Conservation (phyloP, 2,797 vertebrate species). For the Momotus momota region DNA sequence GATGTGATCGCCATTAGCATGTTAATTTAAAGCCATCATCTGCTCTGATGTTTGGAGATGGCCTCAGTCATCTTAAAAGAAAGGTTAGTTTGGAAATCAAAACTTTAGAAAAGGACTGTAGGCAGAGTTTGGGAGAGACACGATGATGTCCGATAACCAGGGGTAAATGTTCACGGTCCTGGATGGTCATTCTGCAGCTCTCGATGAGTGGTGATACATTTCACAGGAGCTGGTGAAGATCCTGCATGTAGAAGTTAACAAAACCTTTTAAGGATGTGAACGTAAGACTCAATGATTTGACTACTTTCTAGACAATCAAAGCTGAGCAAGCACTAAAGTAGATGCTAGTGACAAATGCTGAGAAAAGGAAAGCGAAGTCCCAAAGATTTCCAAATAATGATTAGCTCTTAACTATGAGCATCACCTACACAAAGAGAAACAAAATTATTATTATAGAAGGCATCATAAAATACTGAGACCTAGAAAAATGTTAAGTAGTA, state of each 20-base stretch:
- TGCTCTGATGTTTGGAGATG: neutral
- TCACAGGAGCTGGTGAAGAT: neutral
- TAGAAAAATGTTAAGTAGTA: neutral
- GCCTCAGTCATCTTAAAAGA: neutral
- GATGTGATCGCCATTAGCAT: neutral
- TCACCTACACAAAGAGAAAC: neutral
- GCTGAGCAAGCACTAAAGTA: neutral
- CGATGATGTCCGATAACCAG: neutral
- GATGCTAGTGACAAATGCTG: neutral
- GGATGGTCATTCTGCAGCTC: neutral
- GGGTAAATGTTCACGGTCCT: neutral
- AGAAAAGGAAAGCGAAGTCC: neutral
- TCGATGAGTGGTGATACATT: neutral
- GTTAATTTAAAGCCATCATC: neutral
- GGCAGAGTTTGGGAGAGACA: neutral
- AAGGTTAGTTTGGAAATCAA: neutral
- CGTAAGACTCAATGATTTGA: neutral
- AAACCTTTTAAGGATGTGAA: neutral
- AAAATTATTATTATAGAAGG: neutral
- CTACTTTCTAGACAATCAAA: neutral
- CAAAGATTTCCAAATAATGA: neutral
- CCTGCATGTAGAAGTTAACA: neutral
- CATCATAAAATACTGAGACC: neutral
- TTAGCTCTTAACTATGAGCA: constrained; percentile 1
- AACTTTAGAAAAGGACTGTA: neutral